These are phyloP conservation scores for Brachionus rubens DNA, from an alignment of 1,140 invertebrate genomes.

Conservation along the genomic window DNA sequence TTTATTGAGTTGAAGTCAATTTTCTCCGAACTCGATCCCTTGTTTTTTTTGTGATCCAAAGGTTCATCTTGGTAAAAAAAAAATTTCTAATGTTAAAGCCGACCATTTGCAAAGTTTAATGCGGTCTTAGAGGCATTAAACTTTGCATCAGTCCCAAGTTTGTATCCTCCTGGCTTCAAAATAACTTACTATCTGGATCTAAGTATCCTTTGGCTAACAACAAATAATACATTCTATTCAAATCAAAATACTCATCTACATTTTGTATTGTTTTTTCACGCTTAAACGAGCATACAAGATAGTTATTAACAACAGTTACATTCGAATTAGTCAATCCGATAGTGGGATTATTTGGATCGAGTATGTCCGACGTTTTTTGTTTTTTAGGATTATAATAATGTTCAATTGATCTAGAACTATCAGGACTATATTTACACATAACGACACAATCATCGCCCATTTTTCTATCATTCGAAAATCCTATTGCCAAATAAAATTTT, in stretches of 20 bases:
- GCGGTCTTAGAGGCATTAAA: too few relatives aligned
- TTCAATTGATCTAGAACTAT: background rate
- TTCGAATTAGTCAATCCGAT: slow-evolving; percentile 14
- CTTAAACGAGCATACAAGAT: slow-evolving; percentile 7
- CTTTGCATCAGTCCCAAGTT: too few relatives aligned
- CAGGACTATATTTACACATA: background rate
- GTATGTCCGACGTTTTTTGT: background rate
- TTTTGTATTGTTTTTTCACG: background rate
- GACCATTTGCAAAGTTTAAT: too few relatives aligned
- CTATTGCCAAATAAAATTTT: slow-evolving; percentile 28
- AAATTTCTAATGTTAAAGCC: too few relatives aligned
- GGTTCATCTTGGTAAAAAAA: background rate
- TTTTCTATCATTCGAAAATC: slow-evolving; percentile 2
- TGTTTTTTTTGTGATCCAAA: slow-evolving; percentile 6
- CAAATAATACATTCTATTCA: slow-evolving; percentile 19
- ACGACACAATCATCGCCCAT: slow-evolving; percentile 40
- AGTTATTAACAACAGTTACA: background rate
- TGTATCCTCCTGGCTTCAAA: too few relatives aligned
- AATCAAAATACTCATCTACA: background rate
- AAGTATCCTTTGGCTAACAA: background rate
- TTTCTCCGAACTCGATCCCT: background rate
- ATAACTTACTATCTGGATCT: background rate
- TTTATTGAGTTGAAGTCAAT: slow-evolving; percentile 15
- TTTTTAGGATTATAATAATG: slow-evolving; percentile 20
- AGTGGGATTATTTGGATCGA: background rate